Conservation (phyloP, 2,113 vertebrate species). For the Pygathrix nemaeus region DNA sequence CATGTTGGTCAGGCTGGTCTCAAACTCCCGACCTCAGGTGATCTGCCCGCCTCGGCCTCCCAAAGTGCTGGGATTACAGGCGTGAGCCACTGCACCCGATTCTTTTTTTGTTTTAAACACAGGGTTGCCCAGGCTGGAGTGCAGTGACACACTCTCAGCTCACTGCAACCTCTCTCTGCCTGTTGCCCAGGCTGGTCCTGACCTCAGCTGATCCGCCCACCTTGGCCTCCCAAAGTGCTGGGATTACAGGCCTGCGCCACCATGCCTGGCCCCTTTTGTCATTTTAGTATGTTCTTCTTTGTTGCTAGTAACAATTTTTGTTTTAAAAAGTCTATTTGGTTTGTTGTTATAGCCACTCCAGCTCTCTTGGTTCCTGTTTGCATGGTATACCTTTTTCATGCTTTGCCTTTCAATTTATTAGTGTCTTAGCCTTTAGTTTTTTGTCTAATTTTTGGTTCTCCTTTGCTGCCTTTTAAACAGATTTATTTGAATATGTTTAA, state of each 20-base stretch:
- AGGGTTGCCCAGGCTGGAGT: no score
- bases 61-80: no score
- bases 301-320: not conserved
- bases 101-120: no score
- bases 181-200: not conserved
- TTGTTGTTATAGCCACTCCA: rapidly evolving
- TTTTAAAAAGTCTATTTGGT: not conserved
- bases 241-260: not conserved
- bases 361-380: not conserved
- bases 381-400: not conserved
- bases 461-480: not conserved
- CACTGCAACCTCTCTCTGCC: no score
- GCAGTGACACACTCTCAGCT: no score
- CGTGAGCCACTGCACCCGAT: no score
- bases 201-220: not conserved
- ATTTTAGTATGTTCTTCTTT: not conserved
- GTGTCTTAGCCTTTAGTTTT: not conserved
- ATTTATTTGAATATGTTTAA: not conserved
- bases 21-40: no score
- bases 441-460: not conserved
- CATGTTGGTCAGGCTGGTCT: no score
- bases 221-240: not conserved
- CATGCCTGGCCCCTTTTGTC: not conserved
- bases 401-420: not conserved
- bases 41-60: no score